These are phyloP conservation scores for Peromyscus leucopus DNA, from an alignment of 2,113 vertebrate species.

Conservation along the genomic window DNA sequence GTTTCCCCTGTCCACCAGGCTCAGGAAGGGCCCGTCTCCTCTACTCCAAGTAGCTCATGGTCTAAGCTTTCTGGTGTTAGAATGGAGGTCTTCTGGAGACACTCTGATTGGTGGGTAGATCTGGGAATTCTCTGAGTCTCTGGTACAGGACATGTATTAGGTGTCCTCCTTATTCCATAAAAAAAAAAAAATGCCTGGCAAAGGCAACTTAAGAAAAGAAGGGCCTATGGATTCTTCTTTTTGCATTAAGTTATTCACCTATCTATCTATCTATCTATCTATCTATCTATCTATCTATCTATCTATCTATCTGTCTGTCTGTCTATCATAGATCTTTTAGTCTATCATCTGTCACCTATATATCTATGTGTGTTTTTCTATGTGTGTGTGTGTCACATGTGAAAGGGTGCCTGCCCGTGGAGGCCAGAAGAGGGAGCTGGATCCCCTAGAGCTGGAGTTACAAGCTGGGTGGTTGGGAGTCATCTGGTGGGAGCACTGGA, in stretches of 20 bases:
- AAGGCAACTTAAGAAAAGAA: background rate
- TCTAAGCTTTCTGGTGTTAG: background rate
- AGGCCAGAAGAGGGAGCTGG: background rate
- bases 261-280: background rate
- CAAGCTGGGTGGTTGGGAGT: background rate
- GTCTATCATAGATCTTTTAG: too few relatives aligned
- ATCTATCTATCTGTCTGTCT: background rate
- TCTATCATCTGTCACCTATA: background rate
- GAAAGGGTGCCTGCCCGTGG: background rate
- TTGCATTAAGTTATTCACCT: background rate
- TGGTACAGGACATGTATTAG: background rate
- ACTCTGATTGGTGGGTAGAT: background rate
- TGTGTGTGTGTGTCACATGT: background rate
- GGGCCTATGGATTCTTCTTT: background rate
- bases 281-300: background rate
- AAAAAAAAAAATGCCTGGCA: background rate
- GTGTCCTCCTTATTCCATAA: background rate
- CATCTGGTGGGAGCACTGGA: background rate
- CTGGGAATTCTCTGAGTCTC: background rate
- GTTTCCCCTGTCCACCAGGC: background rate
- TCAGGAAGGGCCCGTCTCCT: rapidly evolving
- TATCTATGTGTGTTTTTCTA: background rate
- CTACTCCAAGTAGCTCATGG: background rate
- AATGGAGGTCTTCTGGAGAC: background rate
- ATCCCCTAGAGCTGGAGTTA: background rate